Evolutionary conservation across 2,797 vertebrate species (phyloP).

Genomic region (Thamnophis elegans): DNA sequence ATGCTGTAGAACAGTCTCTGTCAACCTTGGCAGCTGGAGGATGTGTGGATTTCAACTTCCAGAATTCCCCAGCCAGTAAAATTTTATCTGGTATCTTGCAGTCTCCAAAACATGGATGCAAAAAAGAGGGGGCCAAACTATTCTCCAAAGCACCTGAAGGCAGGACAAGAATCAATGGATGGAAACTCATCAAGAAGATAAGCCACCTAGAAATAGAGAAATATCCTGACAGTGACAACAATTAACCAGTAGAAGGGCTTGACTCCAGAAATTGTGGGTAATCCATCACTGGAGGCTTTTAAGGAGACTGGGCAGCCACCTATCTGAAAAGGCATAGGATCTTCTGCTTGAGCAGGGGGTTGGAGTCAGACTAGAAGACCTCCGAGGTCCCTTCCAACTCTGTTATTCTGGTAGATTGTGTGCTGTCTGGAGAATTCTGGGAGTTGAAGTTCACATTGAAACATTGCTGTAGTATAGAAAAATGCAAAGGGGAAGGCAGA

Average conservation of each 20-base stretch:
- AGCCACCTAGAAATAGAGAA: not conserved
- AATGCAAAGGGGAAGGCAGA: not conserved
- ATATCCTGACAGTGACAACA: not conserved
- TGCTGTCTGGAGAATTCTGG: too few relatives aligned
- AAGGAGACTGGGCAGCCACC: not conserved
- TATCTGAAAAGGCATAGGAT: not conserved
- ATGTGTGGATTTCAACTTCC: not conserved
- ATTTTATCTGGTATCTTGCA: not conserved
- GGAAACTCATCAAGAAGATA: not conserved
- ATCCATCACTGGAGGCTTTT: not conserved
- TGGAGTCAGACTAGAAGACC: too few relatives aligned
- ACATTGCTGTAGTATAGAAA: not conserved
- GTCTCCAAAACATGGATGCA: not conserved
- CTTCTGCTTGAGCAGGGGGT: too few relatives aligned
- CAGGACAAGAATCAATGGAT: not conserved
- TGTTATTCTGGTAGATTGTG: too few relatives aligned
- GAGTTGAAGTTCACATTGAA: too few relatives aligned
- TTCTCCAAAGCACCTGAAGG: not conserved
- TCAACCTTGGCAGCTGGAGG: not conserved
- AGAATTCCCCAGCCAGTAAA: not conserved
- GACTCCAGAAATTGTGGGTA: not conserved
- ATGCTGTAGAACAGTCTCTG: not conserved
- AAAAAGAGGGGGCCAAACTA: not conserved
- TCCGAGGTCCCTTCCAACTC: too few relatives aligned
- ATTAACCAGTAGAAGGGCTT: not conserved